Evolutionary conservation across 1,140 invertebrate species (phyloP).

Genomic region (Lerema accius): DNA sequence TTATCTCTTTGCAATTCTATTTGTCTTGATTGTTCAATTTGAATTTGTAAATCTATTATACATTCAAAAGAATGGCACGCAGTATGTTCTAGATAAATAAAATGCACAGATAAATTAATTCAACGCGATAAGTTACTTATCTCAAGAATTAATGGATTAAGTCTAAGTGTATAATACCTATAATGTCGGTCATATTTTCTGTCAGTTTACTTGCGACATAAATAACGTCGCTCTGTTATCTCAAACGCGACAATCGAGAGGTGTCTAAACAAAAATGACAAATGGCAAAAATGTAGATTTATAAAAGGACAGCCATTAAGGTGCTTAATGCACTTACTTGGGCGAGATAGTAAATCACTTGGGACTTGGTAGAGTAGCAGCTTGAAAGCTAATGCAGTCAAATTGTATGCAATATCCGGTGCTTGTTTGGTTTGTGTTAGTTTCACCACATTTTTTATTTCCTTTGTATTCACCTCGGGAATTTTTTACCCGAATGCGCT

Average conservation of each 20-base stretch:
- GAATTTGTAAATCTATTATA: neutral
- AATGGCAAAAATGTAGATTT: conserved; percentile 3
- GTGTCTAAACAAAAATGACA: conserved; percentile 6
- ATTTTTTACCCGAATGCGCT: too few relatives aligned
- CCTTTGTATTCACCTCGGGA: too few relatives aligned
- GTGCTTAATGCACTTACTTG: conserved; percentile 16
- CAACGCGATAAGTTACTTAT: neutral
- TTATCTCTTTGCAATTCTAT: too few relatives aligned
- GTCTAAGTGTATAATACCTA: neutral
- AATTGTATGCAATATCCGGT: conserved; percentile 10
- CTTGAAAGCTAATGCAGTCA: neutral
- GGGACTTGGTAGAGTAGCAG: neutral
- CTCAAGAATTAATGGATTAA: conserved; percentile 6
- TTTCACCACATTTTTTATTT: neutral
- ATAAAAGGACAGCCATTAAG: conserved; percentile 9
- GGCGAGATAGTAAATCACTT: conserved; percentile 4
- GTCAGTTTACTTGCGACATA: neutral
- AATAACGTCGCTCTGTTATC: neutral
- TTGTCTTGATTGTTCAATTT: neutral
- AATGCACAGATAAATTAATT: conserved; percentile 7
- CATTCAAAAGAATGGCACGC: neutral
- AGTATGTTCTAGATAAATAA: neutral
- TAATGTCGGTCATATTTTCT: neutral
- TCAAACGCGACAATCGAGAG: conserved; percentile 2
- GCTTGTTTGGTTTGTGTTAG: conserved; percentile 5